These are phyloP conservation scores for Meloidogyne chitwoodi DNA, from an alignment of 1,140 invertebrate species.

Conservation along the genomic window DNA sequence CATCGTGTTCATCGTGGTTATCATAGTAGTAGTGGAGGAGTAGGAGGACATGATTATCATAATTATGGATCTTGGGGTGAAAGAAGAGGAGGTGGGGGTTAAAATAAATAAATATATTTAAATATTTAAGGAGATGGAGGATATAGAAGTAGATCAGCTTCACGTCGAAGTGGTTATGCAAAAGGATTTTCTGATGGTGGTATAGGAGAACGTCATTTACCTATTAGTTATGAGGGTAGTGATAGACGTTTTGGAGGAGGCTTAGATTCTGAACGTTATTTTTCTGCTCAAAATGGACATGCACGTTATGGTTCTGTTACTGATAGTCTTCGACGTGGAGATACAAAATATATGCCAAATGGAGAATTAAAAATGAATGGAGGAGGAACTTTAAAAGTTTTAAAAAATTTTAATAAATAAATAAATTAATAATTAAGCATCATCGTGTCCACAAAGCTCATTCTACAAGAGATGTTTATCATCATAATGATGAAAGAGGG, in stretches of 20 bases:
- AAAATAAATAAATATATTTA: neutral
- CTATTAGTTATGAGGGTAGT: slow-evolving; percentile 26
- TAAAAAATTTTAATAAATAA: neutral
- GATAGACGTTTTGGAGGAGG: slow-evolving; percentile 12
- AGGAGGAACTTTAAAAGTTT: neutral
- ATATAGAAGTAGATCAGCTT: slow-evolving; percentile 34
- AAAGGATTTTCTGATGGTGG: slow-evolving; percentile 5
- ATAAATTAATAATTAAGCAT: slow-evolving; percentile 35
- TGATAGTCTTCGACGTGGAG: slow-evolving; percentile 52
- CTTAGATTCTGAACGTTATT: slow-evolving; percentile 18
- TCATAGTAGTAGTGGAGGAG: slow-evolving; percentile 26
- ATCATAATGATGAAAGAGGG: slow-evolving; percentile 24
- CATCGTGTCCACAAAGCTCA: slow-evolving; percentile 38
- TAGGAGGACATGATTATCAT: slow-evolving; percentile 28
- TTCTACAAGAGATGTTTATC: slow-evolving; percentile 49
- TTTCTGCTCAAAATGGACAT: slow-evolving; percentile 30
- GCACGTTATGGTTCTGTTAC: slow-evolving; percentile 50
- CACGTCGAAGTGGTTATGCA: slow-evolving; percentile 24
- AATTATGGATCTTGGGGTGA: slow-evolving; percentile 27
- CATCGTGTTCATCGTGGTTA: slow-evolving; percentile 42
- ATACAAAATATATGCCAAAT: slow-evolving; percentile 53
- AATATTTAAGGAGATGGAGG: neutral
- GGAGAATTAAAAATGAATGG: slow-evolving; percentile 45
- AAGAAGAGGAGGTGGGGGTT: slow-evolving; percentile 13
- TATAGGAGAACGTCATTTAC: slow-evolving; percentile 10